phyloP scores from a whole-genome alignment of 2,888 invertebrate genomes.

The Sepiola atlantica region DNA sequence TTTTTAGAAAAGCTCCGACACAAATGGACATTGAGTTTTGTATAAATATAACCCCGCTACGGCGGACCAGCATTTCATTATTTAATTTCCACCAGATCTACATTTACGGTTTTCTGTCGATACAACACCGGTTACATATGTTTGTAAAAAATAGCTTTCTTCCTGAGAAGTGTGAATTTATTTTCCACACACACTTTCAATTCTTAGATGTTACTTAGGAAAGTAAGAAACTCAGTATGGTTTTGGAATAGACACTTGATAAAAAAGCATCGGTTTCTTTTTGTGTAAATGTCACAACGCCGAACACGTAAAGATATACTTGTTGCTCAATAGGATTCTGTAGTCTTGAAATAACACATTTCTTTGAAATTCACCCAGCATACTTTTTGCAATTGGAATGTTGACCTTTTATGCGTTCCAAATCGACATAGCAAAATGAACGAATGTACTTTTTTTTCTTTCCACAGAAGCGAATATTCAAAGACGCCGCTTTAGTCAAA shows the following conservation, averaged over 20 bases:
- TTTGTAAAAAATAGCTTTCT: neutral
- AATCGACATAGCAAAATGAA: neutral
- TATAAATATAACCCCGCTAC: too few species aligned
- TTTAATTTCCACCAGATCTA: too few species aligned
- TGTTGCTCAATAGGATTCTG: neutral
- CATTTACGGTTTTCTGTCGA: too few species aligned
- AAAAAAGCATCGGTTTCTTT: neutral
- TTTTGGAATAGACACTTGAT: neutral
- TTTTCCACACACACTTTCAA: neutral
- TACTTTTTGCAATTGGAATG: neutral
- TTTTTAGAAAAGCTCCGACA: too few species aligned
- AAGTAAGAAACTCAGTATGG: neutral
- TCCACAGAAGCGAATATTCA: neutral
- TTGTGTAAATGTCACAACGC: neutral
- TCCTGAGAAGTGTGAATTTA: neutral
- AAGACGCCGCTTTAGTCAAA: neutral
- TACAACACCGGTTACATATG: too few species aligned
- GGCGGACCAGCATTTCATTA: too few species aligned
- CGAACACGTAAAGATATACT: neutral
- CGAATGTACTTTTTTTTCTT: neutral
- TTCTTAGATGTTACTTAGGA: neutral
- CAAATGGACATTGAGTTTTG: too few species aligned
- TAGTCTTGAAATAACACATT: neutral
- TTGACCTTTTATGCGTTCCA: neutral
- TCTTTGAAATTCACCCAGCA: neutral